phyloP scores from a whole-genome alignment of 2,888 invertebrate species.

The Copidosoma aretas region DNA sequence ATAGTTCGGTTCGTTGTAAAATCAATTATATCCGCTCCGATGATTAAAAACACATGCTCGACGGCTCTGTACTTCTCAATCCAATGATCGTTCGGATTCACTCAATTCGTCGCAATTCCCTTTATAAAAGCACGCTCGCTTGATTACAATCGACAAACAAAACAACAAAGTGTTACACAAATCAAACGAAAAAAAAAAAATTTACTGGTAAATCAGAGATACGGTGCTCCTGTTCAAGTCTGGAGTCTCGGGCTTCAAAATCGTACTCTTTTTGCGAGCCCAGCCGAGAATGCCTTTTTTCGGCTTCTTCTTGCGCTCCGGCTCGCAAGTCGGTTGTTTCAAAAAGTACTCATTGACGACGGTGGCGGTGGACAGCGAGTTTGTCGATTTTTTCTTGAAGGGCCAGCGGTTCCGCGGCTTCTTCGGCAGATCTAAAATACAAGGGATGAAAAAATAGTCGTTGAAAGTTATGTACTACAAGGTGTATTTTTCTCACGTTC shows the following conservation, averaged over 20 bases:
- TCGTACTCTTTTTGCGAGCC: neutral
- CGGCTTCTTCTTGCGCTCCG: neutral
- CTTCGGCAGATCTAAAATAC: neutral
- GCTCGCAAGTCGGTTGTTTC: no score
- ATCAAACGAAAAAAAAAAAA: neutral
- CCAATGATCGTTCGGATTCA: no score
- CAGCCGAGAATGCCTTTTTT: neutral
- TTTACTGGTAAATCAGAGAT: no score
- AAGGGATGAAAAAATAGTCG: neutral
- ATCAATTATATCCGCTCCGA: no score
- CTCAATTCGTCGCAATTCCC: no score
- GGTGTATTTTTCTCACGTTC: neutral
- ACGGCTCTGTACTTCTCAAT: no score
- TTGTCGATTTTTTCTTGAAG: neutral
- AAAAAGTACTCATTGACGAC: neutral
- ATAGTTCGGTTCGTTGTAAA: no score
- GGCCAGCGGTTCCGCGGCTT: neutral
- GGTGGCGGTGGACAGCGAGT: neutral
- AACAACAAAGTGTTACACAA: no score
- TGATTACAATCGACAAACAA: no score
- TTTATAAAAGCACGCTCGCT: no score
- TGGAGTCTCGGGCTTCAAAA: neutral
- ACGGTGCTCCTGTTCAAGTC: no score
- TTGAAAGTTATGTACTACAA: neutral
- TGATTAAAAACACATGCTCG: no score